A percentile compares a stretch with the other conserved stretches of the same genome.
Evolutionary conservation across 2,113 vertebrate genomes (phyloP).

Genomic region (Anhinga rufa): DNA sequence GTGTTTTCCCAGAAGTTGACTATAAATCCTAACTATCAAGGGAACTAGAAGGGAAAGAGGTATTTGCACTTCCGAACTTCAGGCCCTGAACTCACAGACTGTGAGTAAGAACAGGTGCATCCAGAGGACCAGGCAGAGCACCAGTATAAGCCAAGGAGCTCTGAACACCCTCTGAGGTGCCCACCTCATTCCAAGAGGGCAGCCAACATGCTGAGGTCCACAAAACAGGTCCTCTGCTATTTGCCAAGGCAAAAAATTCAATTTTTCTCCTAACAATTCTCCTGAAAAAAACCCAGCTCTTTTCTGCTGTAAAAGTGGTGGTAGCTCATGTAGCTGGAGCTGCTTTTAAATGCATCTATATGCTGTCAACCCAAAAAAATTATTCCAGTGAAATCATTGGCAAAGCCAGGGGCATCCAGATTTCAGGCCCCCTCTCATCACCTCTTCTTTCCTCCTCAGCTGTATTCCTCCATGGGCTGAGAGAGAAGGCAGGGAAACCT

Average conservation of each 20-base stretch:
- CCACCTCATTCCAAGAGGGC: neutral
- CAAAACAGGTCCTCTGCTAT: neutral
- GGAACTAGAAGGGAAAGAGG: neutral
- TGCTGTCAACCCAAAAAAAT: neutral
- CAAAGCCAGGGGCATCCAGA: neutral
- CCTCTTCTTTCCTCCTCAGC: neutral
- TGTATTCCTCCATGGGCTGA: neutral
- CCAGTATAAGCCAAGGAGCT: neutral
- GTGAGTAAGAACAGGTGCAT: neutral
- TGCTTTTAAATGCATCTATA: neutral
- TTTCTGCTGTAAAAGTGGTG: neutral
- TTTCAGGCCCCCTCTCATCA: neutral
- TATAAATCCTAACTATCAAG: neutral
- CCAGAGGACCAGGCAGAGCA: neutral
- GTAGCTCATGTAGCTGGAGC: neutral
- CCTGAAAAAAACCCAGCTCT: neutral
- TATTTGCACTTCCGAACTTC: neutral
- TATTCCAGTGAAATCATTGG: neutral
- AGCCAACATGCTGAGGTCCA: neutral
- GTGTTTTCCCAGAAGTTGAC: neutral
- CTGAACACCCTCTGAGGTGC: neutral
- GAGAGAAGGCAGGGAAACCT: neutral
- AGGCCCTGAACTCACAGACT: neutral
- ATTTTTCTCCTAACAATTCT: neutral
- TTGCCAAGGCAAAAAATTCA: neutral